Conservation (phyloP, 2,113 vertebrate genomes). For the Cygnus buccinator region DNA sequence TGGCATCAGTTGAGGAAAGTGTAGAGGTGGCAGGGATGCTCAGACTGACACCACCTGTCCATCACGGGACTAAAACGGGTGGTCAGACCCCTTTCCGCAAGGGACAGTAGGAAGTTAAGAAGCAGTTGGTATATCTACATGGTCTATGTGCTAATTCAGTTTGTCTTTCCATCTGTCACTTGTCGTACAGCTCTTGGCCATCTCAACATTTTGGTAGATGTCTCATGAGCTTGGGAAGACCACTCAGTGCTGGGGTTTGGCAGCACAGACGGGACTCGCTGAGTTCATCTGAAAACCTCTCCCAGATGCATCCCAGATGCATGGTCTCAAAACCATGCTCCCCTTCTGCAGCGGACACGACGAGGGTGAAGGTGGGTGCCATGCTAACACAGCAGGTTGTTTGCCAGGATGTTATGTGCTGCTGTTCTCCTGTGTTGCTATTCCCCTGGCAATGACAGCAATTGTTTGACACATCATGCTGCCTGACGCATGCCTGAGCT, state of each 20-base stretch:
- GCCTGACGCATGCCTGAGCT: not conserved
- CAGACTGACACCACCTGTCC: not conserved
- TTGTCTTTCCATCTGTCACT: not conserved
- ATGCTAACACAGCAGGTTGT: not conserved
- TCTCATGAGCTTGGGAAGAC: not conserved
- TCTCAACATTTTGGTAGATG: accelerated
- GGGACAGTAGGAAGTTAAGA: not conserved
- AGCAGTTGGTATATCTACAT: not conserved
- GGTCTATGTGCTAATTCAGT: not conserved
- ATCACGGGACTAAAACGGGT: not conserved
- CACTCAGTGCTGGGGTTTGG: not conserved
- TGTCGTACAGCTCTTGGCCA: not conserved
- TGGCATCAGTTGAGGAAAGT: not conserved
- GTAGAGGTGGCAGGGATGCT: not conserved
- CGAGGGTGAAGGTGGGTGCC: not conserved
- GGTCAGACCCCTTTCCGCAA: not conserved
- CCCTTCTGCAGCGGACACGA: not conserved
- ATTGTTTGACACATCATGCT: not conserved
- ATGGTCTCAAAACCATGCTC: accelerated
- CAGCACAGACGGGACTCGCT: not conserved
- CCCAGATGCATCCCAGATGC: accelerated
- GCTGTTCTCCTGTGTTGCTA: not conserved
- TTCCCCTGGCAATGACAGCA: not conserved
- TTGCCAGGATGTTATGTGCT: not conserved
- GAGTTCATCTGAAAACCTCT: not conserved